Base-by-base conservation (phyloP, 2,888 invertebrate species). In the Acleris emargana region DNA sequence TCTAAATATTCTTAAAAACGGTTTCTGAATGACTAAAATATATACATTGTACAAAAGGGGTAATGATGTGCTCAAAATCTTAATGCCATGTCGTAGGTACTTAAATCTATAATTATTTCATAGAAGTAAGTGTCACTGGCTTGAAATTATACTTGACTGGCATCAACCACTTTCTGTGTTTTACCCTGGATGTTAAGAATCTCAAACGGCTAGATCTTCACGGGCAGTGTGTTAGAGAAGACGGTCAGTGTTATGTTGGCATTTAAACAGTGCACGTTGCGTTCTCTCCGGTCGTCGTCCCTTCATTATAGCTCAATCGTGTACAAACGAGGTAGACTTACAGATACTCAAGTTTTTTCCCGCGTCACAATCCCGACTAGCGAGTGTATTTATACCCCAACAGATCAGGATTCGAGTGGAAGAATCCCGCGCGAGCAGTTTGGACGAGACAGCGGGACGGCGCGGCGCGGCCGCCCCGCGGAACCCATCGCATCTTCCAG, bases 311-410 rank as follows among this genome's bases (percentile, higher is more conserved):
- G 67, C 71, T 75, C 76, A 76, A 77, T 78, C 77, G 71, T 75
- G 75, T 76, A 77, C 72, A 73, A 76, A 73, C 73, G 73, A 71
- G 76, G 75, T 76, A 72, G 71, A 64, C 68, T 20, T 67, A 73
- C 73, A 76, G 69, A 78, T 76, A 77, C 76, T 73, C 76, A 70
- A 79, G 75, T 80, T 80, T 81, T 81, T 79, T 72, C 72, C 71
- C 70, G 62, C 67, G 47, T 51, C 64, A 69, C 69, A 66, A 69
- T 71, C 70, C 70, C 58, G 67, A 51, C 64, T 58, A 45, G 67
- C 68, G 58, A 69, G 69, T 68, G 66, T 71, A 71, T 69, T 70
- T 70, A 68, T 69, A 70, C 62, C 49, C 66, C 28, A 51, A 11
- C 32, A 51, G 16, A 53, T 62, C 66, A 58, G 51, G 68, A 66